A percentile compares a stretch with the other conserved stretches of the same genome.
Conservation (phyloP, 2,888 invertebrate genomes). For the Melinaea menophilus region DNA sequence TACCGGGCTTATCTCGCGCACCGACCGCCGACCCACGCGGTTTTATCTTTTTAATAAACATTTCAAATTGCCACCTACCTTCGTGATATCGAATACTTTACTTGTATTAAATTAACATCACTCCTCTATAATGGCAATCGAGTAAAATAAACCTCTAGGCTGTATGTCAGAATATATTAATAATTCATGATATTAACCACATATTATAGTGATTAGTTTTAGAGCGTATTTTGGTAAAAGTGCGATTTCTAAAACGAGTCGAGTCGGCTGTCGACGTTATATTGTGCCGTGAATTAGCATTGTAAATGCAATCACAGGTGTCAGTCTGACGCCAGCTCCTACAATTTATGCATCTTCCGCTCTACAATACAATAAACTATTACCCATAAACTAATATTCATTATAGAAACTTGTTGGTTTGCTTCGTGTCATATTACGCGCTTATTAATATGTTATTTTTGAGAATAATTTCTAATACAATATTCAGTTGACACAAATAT, state of each 20-base stretch:
- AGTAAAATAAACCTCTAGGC: no score
- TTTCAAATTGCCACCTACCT: constrained; percentile 42
- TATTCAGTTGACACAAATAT: neutral
- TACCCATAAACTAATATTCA: constrained; percentile 57
- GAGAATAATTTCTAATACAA: neutral
- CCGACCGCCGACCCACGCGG: constrained; percentile 56
- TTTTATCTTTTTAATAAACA: constrained; percentile 61
- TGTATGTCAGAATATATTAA: constrained; percentile 2
- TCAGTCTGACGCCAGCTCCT: constrained; percentile 68
- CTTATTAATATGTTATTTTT: neutral
- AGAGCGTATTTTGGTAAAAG: constrained; percentile 24
- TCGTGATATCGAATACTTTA: neutral
- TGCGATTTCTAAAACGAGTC: constrained; percentile 31
- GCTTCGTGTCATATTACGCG: constrained; percentile 32
- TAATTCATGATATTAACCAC: neutral
- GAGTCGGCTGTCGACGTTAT: constrained; percentile 56
- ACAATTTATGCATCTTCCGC: constrained; percentile 74
- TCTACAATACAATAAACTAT: constrained; percentile 70
- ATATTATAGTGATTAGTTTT: constrained; percentile 15
- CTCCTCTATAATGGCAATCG: neutral
- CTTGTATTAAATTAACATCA: constrained; percentile 3
- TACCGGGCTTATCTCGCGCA: constrained; percentile 62
- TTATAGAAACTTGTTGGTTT: constrained; percentile 45
- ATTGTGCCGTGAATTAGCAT: constrained; percentile 73
- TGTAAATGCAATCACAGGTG: constrained; percentile 78